phyloP scores from a whole-genome alignment of 1,140 invertebrate genomes.

The Cotesia vestalis region DNA sequence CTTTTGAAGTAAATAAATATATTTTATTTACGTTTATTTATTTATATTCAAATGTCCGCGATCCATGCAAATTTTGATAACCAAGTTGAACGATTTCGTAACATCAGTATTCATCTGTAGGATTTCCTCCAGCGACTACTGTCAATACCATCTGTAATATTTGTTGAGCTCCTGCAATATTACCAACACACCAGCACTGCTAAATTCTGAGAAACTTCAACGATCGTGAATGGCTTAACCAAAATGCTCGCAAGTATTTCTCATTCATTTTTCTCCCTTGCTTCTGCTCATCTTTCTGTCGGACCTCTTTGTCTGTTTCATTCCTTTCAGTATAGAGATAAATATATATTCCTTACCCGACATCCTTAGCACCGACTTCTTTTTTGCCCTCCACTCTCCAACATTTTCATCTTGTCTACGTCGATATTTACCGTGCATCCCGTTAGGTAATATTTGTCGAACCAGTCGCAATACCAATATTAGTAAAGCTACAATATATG shows the following conservation, averaged over 20 bases:
- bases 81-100: constrained; percentile 36
- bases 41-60: neutral
- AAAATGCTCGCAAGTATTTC: constrained; percentile 11
- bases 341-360: too few species aligned
- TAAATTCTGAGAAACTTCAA: constrained; percentile 10
- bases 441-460: constrained; percentile 17
- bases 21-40: too few species aligned
- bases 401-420: too few species aligned
- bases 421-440: constrained; percentile 18
- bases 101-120: constrained; percentile 41
- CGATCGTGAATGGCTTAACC: constrained; percentile 21
- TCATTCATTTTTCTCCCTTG: neutral
- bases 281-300: neutral
- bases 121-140: constrained; percentile 24
- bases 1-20: too few species aligned
- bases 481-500: neutral
- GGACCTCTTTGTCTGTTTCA: neutral
- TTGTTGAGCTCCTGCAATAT: constrained; percentile 28
- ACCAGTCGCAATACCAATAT: neutral
- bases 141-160: constrained; percentile 46
- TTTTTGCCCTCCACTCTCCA: neutral
- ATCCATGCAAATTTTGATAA: constrained; percentile 31
- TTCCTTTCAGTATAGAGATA: neutral
- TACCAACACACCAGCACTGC: constrained; percentile 1
- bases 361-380: neutral